phyloP scores from a whole-genome alignment of 2,797 vertebrate species.

The Sphenodon punctatus region DNA sequence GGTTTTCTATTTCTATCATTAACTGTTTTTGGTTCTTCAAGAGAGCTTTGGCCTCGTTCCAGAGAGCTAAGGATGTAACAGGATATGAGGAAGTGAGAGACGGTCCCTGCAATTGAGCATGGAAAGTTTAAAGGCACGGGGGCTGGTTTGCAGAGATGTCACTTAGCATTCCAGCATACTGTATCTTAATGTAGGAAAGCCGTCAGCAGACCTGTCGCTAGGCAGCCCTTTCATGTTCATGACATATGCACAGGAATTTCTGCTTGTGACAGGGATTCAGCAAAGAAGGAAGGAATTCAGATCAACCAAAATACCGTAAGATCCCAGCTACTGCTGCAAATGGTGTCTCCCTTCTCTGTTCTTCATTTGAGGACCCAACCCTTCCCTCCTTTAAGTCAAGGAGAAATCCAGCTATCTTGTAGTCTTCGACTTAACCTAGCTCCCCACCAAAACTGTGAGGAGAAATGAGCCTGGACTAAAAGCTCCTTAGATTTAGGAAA shows the following conservation, averaged over 20 bases:
- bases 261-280: neutral
- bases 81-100: neutral
- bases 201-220: neutral
- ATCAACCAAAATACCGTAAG: neutral
- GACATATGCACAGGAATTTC: neutral
- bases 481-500: neutral
- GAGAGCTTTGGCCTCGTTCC: neutral
- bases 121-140: neutral
- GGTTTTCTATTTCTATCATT: conserved; percentile 44
- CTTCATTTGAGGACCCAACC: neutral
- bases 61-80: neutral
- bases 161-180: neutral
- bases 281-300: neutral
- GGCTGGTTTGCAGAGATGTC: neutral
- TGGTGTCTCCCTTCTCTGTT: neutral
- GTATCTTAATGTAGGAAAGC: neutral
- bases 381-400: neutral
- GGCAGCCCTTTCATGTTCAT: neutral
- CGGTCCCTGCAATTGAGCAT: neutral
- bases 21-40: conserved; percentile 35
- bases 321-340: neutral
- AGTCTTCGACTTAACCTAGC: neutral
- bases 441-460: neutral
- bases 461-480: neutral
- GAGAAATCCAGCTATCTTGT: accelerated